phyloP scores from a whole-genome alignment of 1,140 invertebrate genomes.

The Aphis craccivora region DNA sequence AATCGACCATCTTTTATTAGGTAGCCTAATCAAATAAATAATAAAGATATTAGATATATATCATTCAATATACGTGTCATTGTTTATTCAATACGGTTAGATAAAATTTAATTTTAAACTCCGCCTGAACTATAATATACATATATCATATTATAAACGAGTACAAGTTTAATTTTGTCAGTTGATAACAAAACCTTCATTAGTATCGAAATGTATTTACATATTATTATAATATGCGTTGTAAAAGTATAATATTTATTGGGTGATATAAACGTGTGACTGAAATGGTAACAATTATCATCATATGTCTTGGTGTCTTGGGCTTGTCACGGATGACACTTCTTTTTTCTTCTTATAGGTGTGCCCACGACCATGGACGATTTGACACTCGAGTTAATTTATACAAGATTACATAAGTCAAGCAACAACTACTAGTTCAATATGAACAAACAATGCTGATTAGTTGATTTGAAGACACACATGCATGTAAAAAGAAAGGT shows the following conservation, averaged over 20 bases:
- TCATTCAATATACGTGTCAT: neutral
- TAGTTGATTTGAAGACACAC: neutral
- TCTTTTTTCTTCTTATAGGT: constrained; percentile 11
- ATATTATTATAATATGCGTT: constrained; percentile 20
- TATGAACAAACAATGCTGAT: neutral
- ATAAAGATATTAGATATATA: neutral
- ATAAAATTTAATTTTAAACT: neutral
- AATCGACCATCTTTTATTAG: neutral
- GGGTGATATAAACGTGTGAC: neutral
- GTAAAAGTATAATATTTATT: neutral
- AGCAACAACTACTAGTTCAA: neutral
- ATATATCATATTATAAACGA: neutral
- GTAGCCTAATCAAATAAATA: neutral
- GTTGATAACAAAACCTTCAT: neutral
- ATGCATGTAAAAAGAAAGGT: constrained; percentile 10
- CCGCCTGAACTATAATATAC: neutral
- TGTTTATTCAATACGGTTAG: neutral
- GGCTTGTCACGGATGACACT: constrained; percentile 23
- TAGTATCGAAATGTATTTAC: constrained; percentile 13
- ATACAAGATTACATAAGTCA: constrained; percentile 20
- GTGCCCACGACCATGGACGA: neutral
- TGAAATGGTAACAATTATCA: constrained; percentile 15
- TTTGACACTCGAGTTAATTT: constrained; percentile 14
- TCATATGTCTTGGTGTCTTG: neutral
- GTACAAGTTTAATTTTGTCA: neutral